Percentiles rank a stretch among this genome's conserved stretches.
These are phyloP conservation scores for Spea bombifrons DNA, from an alignment of 2,113 vertebrate species.

Conservation along the genomic window DNA sequence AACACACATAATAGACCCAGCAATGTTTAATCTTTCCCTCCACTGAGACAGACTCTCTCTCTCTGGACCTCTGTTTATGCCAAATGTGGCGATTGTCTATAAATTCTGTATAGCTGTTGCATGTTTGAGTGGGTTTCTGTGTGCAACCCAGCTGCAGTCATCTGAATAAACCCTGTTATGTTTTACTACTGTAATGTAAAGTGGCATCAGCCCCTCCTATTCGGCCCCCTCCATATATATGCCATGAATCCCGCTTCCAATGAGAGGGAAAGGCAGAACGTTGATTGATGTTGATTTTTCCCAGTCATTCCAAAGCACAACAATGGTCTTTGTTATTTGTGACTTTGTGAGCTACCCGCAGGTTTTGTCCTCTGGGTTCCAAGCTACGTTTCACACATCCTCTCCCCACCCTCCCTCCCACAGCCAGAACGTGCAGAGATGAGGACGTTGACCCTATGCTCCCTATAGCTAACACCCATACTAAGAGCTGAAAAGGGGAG, in stretches of 20 bases:
- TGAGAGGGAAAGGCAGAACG: conserved; percentile 14
- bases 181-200: conserved; percentile 31
- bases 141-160: conserved; percentile 23
- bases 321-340: conserved; percentile 38
- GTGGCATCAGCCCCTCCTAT: conserved; percentile 34
- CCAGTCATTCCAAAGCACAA: conserved; percentile 30
- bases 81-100: conserved; percentile 10
- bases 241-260: conserved; percentile 4
- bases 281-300: conserved; percentile 43
- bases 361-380: conserved; percentile 35
- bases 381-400: conserved; percentile 30
- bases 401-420: conserved; percentile 31
- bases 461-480: background rate
- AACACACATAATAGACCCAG: too few species aligned
- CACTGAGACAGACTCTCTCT: background rate
- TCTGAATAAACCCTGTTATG: conserved; percentile 31
- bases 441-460: conserved; percentile 36
- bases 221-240: conserved; percentile 26
- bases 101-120: background rate
- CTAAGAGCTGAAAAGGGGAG: background rate
- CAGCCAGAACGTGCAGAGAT: conserved; percentile 19
- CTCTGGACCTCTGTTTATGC: background rate
- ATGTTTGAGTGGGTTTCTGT: conserved; percentile 33
- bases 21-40: too few species aligned
- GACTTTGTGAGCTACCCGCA: conserved; percentile 16